Conservation (phyloP, 2,888 invertebrate genomes). For the Thyatira batis region DNA sequence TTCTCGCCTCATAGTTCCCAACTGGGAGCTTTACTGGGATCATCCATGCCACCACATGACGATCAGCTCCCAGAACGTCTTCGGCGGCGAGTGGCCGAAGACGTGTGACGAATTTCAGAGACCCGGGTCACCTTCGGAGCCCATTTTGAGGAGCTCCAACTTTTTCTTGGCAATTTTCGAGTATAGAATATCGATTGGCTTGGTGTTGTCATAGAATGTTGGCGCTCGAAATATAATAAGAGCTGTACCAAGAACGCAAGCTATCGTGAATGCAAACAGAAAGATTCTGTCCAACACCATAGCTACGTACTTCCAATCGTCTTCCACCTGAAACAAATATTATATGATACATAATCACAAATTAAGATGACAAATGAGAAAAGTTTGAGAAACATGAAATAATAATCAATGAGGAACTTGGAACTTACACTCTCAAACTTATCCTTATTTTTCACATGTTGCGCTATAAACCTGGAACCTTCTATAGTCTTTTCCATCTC, state of each 20-base stretch:
- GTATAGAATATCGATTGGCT: slow-evolving; percentile 94
- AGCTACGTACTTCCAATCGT: slow-evolving; percentile 99
- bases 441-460: slow-evolving; percentile 97
- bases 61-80: slow-evolving; percentile 83
- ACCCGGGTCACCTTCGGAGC: slow-evolving; percentile 86
- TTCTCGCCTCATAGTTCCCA: slow-evolving; percentile 73
- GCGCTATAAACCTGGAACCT: slow-evolving; percentile 96
- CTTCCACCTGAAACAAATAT: slow-evolving; percentile 87
- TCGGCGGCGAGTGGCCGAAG: slow-evolving; percentile 87
- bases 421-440: slow-evolving; percentile 95
- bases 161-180: slow-evolving; percentile 96
- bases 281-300: slow-evolving; percentile 98
- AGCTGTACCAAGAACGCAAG: slow-evolving; percentile 94
- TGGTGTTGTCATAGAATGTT: slow-evolving; percentile 94
- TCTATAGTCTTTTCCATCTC: slow-evolving; percentile 96
- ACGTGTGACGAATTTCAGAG: slow-evolving; percentile 86
- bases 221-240: slow-evolving; percentile 95
- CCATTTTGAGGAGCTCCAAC: slow-evolving; percentile 93
- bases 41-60: slow-evolving; percentile 83
- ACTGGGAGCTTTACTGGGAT: slow-evolving; percentile 72
- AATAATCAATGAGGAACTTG: slow-evolving; percentile 10
- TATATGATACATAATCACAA: background rate
- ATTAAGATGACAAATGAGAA: slow-evolving; percentile 6
- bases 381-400: background rate
- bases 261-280: slow-evolving; percentile 96